Evolutionary conservation across 1,140 invertebrate genomes (phyloP).

Genomic region (Delia radicum): DNA sequence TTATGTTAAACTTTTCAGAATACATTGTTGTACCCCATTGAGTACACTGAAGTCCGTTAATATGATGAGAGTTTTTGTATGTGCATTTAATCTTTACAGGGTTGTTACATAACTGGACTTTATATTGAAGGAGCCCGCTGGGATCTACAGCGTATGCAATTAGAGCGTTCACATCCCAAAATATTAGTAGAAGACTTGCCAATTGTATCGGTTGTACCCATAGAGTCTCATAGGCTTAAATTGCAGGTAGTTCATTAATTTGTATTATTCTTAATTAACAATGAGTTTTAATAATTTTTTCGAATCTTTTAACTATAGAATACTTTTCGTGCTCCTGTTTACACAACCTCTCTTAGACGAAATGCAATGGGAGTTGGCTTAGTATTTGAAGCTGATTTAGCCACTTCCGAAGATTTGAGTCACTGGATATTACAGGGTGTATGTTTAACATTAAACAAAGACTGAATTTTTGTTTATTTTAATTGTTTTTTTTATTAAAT

Average conservation of each 20-base stretch:
- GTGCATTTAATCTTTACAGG: constrained; percentile 57
- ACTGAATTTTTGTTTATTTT: too few relatives aligned
- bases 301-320: constrained; percentile 61
- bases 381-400: constrained; percentile 84
- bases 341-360: constrained; percentile 78
- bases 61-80: too few relatives aligned
- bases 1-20: too few relatives aligned
- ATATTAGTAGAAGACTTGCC: constrained; percentile 83
- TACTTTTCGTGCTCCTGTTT: constrained; percentile 82
- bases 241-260: constrained; percentile 74
- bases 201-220: constrained; percentile 79
- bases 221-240: constrained; percentile 80
- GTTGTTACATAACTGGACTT: constrained; percentile 82
- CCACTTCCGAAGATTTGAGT: constrained; percentile 75
- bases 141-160: constrained; percentile 70
- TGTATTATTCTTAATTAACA: too few relatives aligned
- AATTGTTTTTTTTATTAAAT: too few relatives aligned
- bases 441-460: constrained; percentile 80
- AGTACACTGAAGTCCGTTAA: too few relatives aligned
- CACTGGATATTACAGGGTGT: constrained; percentile 89
- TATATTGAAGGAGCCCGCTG: constrained; percentile 89
- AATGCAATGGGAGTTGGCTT: constrained; percentile 88
- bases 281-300: too few relatives aligned
- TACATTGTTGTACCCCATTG: too few relatives aligned
- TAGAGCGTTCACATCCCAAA: constrained; percentile 77